Percentiles rank a stretch among this genome's conserved stretches.
phyloP scores from a whole-genome alignment of 2,797 vertebrate genomes.

The Anolis apletophallus region DNA sequence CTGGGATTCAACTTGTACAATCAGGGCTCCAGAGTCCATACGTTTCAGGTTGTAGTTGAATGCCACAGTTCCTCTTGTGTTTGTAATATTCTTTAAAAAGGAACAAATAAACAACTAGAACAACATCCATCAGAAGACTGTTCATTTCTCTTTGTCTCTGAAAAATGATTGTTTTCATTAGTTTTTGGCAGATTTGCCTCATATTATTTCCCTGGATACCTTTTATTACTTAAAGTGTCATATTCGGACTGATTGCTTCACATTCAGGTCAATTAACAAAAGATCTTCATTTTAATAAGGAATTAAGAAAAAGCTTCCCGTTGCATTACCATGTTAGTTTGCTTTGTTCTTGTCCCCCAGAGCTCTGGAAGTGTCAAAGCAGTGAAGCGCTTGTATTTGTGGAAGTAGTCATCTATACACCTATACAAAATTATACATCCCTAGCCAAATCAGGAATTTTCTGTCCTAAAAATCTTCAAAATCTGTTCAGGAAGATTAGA shows the following conservation, averaged over 20 bases:
- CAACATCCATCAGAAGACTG: neutral
- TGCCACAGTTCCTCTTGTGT: slow-evolving; percentile 74
- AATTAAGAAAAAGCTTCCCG: neutral
- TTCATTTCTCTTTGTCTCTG: neutral
- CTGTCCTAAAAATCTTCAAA: neutral
- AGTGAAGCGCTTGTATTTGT: neutral
- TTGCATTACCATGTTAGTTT: neutral
- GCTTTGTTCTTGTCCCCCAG: neutral
- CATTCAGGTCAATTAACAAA: neutral
- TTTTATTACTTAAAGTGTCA: neutral
- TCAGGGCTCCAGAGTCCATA: slow-evolving; percentile 70
- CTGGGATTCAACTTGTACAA: slow-evolving; percentile 75
- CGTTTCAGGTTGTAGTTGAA: slow-evolving; percentile 83
- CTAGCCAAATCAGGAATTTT: neutral
- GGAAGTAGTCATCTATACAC: neutral
- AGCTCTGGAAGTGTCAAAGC: neutral
- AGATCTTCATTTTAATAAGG: neutral
- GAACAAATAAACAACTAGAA: slow-evolving; percentile 19
- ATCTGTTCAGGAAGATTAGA: neutral
- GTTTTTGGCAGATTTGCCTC: neutral
- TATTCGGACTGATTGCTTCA: neutral
- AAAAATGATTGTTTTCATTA: neutral
- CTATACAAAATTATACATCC: neutral
- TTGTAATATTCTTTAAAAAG: slow-evolving; percentile 79
- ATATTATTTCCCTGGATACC: neutral